Percentiles rank a stretch among this genome's conserved stretches.
These are phyloP conservation scores for Saturnia japonica DNA, from an alignment of 2,888 invertebrate species.

Conservation along the genomic window DNA sequence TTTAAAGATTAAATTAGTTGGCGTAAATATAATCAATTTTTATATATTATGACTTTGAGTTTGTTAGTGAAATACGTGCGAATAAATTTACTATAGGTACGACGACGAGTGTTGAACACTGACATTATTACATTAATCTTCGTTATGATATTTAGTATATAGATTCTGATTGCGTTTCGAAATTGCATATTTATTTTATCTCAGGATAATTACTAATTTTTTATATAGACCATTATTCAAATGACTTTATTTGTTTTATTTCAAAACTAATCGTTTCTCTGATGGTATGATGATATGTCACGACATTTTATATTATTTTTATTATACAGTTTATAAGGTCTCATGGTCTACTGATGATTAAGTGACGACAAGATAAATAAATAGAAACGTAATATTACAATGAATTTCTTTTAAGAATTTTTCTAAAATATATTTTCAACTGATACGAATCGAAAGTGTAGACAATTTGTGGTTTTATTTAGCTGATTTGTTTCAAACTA, in stretches of 20 bases:
- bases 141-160: not conserved
- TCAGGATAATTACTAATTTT: not conserved
- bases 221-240: not conserved
- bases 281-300: not conserved
- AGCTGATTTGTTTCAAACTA: not conserved
- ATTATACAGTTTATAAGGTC: not conserved
- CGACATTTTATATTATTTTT: not conserved
- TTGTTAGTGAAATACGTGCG: slow-evolving; percentile 8
- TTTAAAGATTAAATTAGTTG: not conserved
- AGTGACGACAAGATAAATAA: not conserved
- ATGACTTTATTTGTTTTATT: not conserved
- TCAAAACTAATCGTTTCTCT: not conserved
- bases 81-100: slow-evolving; percentile 6
- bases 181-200: not conserved
- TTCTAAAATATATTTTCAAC: not conserved
- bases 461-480: not conserved
- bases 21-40: not conserved
- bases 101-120: slow-evolving; percentile 10
- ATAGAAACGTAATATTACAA: not conserved
- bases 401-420: not conserved
- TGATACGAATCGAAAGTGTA: too few relatives aligned
- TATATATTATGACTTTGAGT: not conserved
- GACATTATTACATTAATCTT: not conserved
- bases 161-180: not conserved
- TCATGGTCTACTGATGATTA: not conserved